Percentiles rank a stretch among this genome's conserved stretches.
These are phyloP conservation scores for Lasioglossum zephyrum DNA, from an alignment of 2,888 invertebrate species.

Conservation along the genomic window DNA sequence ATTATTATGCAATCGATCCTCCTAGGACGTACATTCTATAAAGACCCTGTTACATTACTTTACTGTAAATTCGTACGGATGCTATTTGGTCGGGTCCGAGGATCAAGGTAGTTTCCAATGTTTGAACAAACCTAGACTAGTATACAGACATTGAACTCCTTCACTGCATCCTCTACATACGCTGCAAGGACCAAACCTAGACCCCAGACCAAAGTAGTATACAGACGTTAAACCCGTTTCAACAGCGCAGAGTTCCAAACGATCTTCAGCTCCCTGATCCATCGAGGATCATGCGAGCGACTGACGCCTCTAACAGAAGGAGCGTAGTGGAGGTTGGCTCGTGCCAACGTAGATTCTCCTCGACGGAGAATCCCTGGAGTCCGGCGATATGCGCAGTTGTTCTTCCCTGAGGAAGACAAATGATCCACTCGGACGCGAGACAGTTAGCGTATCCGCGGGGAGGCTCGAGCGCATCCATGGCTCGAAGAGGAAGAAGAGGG, in stretches of 20 bases:
- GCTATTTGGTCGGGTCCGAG: too few species aligned
- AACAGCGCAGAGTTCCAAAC: conserved; percentile 32
- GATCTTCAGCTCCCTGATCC: conserved; percentile 2
- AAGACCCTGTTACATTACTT: background rate
- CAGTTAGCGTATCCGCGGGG: conserved; percentile 73
- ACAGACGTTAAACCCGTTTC: conserved; percentile 9
- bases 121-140: too few species aligned
- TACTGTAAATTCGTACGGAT: background rate
- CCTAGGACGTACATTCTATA: too few species aligned
- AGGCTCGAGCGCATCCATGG: conserved; percentile 56
- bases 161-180: background rate
- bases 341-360: conserved; percentile 23
- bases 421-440: conserved; percentile 73
- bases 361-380: conserved; percentile 68
- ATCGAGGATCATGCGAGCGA: background rate
- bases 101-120: too few species aligned
- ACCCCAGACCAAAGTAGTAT: background rate
- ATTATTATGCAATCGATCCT: too few species aligned
- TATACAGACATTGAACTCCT: too few species aligned
- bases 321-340: background rate
- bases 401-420: conserved; percentile 75
- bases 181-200: background rate
- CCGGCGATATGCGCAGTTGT: conserved; percentile 68
- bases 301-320: background rate
- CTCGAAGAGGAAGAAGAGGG: conserved; percentile 47